Conservation (phyloP, 2,888 invertebrate species). For the Digitonthophagus gazella region DNA sequence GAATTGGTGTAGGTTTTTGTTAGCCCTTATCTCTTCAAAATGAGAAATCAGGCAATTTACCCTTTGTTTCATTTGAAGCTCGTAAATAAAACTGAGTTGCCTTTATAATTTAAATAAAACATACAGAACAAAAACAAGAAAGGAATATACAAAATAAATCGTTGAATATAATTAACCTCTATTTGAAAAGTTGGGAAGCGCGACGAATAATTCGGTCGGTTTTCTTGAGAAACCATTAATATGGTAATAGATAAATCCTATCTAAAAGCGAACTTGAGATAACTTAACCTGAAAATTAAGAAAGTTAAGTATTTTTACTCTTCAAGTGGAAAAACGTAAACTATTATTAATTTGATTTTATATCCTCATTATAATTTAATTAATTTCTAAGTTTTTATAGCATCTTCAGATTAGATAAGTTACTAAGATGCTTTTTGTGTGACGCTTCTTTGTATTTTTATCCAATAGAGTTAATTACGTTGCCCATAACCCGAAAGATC, state of each 20-base stretch:
- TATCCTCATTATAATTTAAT: no score
- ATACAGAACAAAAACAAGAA: no score
- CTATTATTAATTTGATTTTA: no score
- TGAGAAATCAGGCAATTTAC: background rate
- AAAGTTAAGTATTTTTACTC: background rate
- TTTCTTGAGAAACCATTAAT: background rate
- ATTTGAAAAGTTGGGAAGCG: background rate
- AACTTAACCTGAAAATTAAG: background rate
- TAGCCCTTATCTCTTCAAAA: background rate
- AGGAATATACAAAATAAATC: background rate
- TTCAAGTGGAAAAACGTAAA: background rate
- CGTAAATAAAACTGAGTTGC: no score
- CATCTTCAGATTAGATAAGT: no score
- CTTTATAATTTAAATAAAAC: background rate
- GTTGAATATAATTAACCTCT: background rate
- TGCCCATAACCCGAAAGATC: background rate
- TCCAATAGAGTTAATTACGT: background rate
- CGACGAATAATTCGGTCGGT: background rate
- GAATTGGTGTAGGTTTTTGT: background rate
- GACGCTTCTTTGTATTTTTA: background rate
- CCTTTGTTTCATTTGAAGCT: background rate
- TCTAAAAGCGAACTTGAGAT: background rate
- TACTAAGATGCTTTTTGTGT: background rate
- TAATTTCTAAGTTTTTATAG: no score
- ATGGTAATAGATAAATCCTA: background rate